Evolutionary conservation across 1,140 invertebrate species (phyloP), one percentile per base, ranked within the genome.

Genomic region (Varroa destructor): DNA sequence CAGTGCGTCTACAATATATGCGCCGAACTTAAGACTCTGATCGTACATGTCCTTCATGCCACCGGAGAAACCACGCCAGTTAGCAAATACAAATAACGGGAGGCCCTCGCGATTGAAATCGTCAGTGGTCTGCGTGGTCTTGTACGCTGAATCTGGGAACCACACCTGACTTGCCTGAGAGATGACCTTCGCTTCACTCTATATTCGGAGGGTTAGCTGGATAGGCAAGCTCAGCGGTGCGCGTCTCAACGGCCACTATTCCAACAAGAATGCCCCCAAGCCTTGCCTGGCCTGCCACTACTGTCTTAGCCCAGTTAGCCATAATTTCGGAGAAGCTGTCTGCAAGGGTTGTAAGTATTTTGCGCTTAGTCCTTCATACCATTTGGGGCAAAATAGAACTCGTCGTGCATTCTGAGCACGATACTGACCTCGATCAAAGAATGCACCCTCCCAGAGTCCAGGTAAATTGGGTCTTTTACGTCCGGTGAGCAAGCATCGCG

Each of bases 1-100:
- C 57, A 99, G 80, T 0, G 87, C 92, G 76, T 98, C 95, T 1
- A 99, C 96, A 75, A 99, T 99, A 79, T 96, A 95, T 0, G 96
- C 92, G 25, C 97, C 97, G 81, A 99, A 99, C 82, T 99, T 99
- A 74, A 99, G 81, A 36, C 99, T 88, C 82, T 98, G 93, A 77
- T 99, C 95, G 81, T 97, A 98, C 96, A 99, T 99, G 79, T 98
- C 94, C 86, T 99, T 99, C 90, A 98, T 97, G 74, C 97, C 97
- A 51, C 95, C 95, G 74, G 94, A 97, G 81, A 99, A 99, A 14
- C 97, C 97, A 82, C 97, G 85, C 93, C 97, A 99, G 81, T 99
- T 99, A 37, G 97, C 96, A 81, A 99, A 97, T 40, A 99, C 92
- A 46, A 99, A 87, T n/a, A 99, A 83, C 0, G 97, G 97, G 6